Percentiles rank a stretch among this genome's conserved stretches.
Evolutionary conservation across 2,797 vertebrate species (phyloP).

Genomic region (Sorex maritimensis): DNA sequence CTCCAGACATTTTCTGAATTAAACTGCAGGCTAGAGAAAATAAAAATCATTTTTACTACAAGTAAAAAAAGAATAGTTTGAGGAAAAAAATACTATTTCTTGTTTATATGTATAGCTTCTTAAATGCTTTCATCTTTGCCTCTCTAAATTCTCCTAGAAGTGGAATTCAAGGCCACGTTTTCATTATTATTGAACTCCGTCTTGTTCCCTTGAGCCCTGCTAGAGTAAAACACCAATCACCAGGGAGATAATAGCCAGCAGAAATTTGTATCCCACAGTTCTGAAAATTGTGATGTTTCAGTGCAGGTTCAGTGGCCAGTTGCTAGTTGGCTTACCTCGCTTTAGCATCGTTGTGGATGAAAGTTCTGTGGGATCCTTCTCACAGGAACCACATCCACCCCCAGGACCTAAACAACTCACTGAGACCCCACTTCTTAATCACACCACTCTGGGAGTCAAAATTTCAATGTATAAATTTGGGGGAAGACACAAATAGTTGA

Average conservation of each 20-base stretch:
- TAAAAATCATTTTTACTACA: conserved; percentile 46
- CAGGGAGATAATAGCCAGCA: neutral
- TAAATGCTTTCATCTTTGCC: conserved; percentile 41
- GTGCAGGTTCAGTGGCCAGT: neutral
- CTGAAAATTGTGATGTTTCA: neutral
- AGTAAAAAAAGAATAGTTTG: conserved; percentile 52
- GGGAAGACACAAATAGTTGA: too few relatives aligned
- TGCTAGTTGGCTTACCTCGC: neutral
- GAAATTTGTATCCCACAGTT: neutral
- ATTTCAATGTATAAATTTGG: neutral
- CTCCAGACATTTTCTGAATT: conserved; percentile 38
- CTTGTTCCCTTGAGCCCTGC: conserved; percentile 30
- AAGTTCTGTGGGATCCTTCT: neutral
- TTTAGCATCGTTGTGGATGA: neutral
- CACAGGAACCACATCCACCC: neutral
- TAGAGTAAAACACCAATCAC: neutral
- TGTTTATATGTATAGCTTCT: conserved; percentile 35
- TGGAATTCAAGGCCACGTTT: conserved; percentile 26
- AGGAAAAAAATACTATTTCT: neutral
- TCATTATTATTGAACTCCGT: conserved; percentile 54
- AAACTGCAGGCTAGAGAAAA: neutral
- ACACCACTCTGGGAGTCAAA: neutral
- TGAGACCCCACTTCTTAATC: neutral
- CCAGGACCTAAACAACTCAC: neutral
- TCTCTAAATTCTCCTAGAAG: conserved; percentile 53